phyloP scores from a whole-genome alignment of 1,140 invertebrate species.

The Sipha flava region DNA sequence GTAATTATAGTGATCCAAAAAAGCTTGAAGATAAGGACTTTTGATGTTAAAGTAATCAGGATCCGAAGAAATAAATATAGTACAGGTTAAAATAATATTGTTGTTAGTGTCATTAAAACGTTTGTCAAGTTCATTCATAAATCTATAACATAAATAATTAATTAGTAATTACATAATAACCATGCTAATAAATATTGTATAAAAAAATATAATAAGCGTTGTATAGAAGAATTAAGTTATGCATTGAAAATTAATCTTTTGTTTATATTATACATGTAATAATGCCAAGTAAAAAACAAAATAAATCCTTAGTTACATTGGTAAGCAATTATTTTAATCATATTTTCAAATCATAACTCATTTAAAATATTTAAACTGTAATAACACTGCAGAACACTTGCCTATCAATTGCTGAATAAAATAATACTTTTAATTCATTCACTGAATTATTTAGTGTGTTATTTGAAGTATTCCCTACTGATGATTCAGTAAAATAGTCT shows the following conservation, averaged over 20 bases:
- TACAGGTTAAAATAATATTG: slow-evolving; percentile 7
- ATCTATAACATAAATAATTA: slow-evolving; percentile 6
- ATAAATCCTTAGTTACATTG: background rate
- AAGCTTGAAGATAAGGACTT: slow-evolving; percentile 1
- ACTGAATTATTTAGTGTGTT: background rate
- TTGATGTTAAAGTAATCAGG: slow-evolving; percentile 9
- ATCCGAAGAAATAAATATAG: slow-evolving; percentile 2
- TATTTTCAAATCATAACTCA: background rate
- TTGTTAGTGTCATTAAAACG: slow-evolving; percentile 3
- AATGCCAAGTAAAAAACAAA: background rate
- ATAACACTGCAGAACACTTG: background rate
- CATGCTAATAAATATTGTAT: background rate
- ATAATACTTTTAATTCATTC: background rate
- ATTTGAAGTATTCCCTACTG: background rate
- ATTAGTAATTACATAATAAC: background rate
- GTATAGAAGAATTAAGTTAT: background rate
- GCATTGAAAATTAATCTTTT: background rate
- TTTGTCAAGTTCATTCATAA: slow-evolving; percentile 7
- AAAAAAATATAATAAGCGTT: background rate
- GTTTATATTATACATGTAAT: background rate
- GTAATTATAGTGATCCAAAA: background rate
- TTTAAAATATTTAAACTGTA: background rate
- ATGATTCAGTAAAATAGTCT: background rate
- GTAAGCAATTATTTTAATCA: background rate
- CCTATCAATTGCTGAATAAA: background rate